Conservation (phyloP, 2,797 vertebrate species). For the Botia kubotai region DNA sequence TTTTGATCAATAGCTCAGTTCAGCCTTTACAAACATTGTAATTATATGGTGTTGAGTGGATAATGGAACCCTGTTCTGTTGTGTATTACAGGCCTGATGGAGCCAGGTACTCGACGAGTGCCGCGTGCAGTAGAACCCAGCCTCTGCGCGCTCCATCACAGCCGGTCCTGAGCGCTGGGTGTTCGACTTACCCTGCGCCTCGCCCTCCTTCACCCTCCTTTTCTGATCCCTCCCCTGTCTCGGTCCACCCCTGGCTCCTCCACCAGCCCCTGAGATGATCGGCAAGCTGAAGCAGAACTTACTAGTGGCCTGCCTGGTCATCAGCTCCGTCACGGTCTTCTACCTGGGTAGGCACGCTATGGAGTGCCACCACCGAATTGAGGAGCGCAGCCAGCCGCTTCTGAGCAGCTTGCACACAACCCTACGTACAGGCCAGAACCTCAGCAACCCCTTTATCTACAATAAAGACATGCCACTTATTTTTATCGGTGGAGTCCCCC, state of each 20-base stretch:
- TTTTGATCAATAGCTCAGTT: conserved; percentile 39
- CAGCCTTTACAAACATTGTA: conserved; percentile 18
- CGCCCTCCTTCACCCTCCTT: conserved; percentile 20
- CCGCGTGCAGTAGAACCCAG: conserved; percentile 71
- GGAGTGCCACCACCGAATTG: conserved; percentile 96
- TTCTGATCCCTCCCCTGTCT: conserved; percentile 23
- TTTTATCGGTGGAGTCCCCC: conserved; percentile 94
- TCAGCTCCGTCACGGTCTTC: conserved; percentile 94
- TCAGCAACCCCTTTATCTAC: conserved; percentile 82
- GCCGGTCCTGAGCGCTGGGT: conserved; percentile 71
- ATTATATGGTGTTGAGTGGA: conserved; percentile 26
- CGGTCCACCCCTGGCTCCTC: conserved; percentile 45
- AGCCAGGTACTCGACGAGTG: conserved; percentile 71
- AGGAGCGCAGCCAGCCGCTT: conserved; percentile 80
- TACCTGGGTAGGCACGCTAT: conserved; percentile 95
- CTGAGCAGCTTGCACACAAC: conserved; percentile 77
- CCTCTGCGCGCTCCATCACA: conserved; percentile 65
- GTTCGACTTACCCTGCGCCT: conserved; percentile 40
- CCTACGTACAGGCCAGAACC: conserved; percentile 71
- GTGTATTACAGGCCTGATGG: conserved; percentile 77
- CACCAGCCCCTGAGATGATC: conserved; percentile 79
- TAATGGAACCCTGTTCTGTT: conserved; percentile 35
- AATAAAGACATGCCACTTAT: conserved; percentile 97
- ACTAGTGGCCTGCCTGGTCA: conserved; percentile 91
- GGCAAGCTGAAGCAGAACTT: conserved; percentile 96